These are phyloP conservation scores for Ctenopoma kingsleyae DNA, from an alignment of 2,797 vertebrate species.

Conservation along the genomic window DNA sequence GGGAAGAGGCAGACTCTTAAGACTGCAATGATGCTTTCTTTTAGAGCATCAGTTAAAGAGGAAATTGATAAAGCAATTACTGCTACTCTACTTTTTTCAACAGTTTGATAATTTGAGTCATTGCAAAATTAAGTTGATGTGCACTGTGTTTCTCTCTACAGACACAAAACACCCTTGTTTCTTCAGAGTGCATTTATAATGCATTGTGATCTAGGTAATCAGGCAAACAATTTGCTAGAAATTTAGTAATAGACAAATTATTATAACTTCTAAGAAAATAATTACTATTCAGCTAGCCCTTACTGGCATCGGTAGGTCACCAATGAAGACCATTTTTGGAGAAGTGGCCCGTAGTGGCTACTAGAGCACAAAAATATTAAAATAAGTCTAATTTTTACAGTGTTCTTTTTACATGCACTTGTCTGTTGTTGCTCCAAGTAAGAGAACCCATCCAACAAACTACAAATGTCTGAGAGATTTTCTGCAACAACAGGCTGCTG, in stretches of 20 bases:
- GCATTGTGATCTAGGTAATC: not conserved
- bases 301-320: not conserved
- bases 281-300: not conserved
- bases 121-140: conserved; percentile 4
- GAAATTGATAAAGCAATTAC: conserved; percentile 59
- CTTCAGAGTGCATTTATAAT: not conserved
- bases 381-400: not conserved
- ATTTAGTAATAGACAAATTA: not conserved
- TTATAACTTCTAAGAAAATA: not conserved
- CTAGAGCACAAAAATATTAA: conserved; percentile 3
- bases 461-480: conserved; percentile 41
- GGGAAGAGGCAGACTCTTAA: conserved; percentile 49
- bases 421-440: not conserved
- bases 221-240: not conserved
- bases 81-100: not conserved
- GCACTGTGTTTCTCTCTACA: not conserved
- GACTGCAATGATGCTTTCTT: conserved; percentile 54
- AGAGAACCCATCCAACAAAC: not conserved
- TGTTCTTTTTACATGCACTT: conserved; percentile 3
- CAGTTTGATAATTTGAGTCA: conserved; percentile 16
- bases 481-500: conserved; percentile 57
- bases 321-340: not conserved
- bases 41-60: conserved; percentile 50
- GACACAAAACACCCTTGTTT: not conserved
- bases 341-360: not conserved